These are phyloP conservation scores for Elephantulus edwardii DNA, from an alignment of 2,113 vertebrate species.

Conservation along the genomic window DNA sequence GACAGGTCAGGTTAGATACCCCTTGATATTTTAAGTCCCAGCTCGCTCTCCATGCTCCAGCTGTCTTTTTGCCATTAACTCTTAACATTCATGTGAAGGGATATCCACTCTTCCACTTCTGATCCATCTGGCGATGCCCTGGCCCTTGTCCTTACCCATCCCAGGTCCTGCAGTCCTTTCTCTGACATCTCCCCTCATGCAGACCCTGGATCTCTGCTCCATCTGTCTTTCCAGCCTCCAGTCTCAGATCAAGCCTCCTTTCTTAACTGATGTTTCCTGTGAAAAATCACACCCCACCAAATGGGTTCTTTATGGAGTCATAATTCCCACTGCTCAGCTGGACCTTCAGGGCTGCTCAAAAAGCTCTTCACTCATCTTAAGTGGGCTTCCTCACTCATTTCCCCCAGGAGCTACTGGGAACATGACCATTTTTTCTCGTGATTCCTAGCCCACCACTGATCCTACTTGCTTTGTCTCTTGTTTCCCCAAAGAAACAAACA, in stretches of 20 bases:
- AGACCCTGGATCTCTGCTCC: neutral
- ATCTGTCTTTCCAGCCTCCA: neutral
- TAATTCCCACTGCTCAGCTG: conserved; percentile 32
- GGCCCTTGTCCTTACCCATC: neutral
- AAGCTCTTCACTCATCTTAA: neutral
- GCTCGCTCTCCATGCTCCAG: neutral
- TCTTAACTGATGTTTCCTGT: neutral
- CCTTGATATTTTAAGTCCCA: neutral
- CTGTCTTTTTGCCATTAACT: neutral
- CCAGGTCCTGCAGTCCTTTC: neutral
- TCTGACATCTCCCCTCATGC: neutral
- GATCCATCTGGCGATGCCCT: neutral
- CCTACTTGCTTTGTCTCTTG: neutral
- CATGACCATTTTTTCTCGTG: neutral
- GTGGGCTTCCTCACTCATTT: neutral
- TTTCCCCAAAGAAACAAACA: neutral
- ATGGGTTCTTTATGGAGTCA: neutral
- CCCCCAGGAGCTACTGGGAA: neutral
- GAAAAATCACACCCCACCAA: neutral
- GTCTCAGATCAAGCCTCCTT: neutral
- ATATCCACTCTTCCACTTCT: neutral
- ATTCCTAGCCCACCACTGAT: neutral
- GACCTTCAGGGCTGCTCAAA: neutral
- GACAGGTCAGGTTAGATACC: neutral
- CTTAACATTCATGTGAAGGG: neutral